Conservation (phyloP, 1,140 invertebrate genomes). For the Pteromalus puparum region DNA sequence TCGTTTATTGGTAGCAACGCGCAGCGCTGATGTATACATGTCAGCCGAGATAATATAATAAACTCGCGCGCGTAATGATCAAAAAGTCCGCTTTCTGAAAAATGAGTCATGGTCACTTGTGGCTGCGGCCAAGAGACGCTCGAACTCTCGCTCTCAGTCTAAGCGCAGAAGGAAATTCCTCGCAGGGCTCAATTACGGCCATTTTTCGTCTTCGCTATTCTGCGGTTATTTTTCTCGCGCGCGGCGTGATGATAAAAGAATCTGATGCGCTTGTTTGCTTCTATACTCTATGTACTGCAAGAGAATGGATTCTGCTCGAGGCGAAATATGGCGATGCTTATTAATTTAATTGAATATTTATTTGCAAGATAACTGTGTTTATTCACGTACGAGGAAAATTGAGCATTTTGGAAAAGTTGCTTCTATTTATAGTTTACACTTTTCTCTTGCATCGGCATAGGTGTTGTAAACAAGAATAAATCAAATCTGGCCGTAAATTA, state of each 20-base stretch:
- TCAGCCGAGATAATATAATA: conserved; percentile 26
- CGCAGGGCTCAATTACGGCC: neutral
- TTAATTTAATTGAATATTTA: neutral
- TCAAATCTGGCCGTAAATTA: too few relatives aligned
- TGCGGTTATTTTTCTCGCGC: conserved; percentile 8
- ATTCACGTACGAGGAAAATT: too few relatives aligned
- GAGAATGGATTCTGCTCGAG: neutral
- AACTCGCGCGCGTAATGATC: conserved; percentile 18
- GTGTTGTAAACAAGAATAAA: too few relatives aligned
- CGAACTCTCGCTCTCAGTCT: neutral
- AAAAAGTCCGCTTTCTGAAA: conserved; percentile 21
- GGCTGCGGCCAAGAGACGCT: neutral
- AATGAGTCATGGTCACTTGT: conserved; percentile 54
- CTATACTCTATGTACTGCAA: too few relatives aligned
- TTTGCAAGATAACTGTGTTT: too few relatives aligned
- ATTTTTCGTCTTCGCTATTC: conserved; percentile 19
- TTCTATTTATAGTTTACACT: too few relatives aligned
- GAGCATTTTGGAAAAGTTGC: too few relatives aligned
- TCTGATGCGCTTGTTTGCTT: too few relatives aligned
- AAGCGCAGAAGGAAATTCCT: neutral
- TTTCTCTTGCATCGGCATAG: too few relatives aligned
- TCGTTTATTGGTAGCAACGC: neutral
- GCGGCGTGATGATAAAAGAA: too few relatives aligned
- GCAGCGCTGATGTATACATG: neutral
- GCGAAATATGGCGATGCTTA: neutral